A percentile compares a stretch with the other conserved stretches of the same genome.
These are phyloP conservation scores for Siniperca undulata DNA, from an alignment of 2,797 vertebrate genomes.

Conservation along the genomic window DNA sequence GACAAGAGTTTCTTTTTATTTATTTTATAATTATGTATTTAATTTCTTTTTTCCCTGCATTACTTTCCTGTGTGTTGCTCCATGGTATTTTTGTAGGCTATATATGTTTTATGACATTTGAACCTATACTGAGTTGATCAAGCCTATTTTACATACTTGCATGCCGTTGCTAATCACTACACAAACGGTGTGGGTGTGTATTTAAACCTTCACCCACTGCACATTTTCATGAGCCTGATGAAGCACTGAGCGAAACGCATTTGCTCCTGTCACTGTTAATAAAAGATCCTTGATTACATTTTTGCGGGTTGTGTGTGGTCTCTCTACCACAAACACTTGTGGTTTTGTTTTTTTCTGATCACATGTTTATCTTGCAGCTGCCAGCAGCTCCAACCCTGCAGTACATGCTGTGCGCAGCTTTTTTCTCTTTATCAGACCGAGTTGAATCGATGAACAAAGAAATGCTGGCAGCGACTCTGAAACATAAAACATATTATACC, in stretches of 20 bases:
- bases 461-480: neutral
- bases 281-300: neutral
- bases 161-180: neutral
- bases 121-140: neutral
- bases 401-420: neutral
- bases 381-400: neutral
- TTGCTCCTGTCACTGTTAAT: neutral
- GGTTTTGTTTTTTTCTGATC: neutral
- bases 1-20: too few relatives aligned
- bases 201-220: neutral
- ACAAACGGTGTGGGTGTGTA: neutral
- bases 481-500: neutral
- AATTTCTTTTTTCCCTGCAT: neutral
- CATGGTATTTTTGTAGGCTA: neutral
- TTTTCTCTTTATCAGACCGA: neutral
- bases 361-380: neutral
- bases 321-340: neutral
- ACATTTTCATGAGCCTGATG: neutral
- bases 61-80: neutral
- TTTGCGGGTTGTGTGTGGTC: neutral
- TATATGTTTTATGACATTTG: neutral
- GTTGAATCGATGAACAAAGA: neutral
- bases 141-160: neutral
- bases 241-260: neutral
- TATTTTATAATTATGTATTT: too few relatives aligned